Evolutionary conservation across 2,113 vertebrate genomes (phyloP).

Genomic region (Podiceps cristatus): DNA sequence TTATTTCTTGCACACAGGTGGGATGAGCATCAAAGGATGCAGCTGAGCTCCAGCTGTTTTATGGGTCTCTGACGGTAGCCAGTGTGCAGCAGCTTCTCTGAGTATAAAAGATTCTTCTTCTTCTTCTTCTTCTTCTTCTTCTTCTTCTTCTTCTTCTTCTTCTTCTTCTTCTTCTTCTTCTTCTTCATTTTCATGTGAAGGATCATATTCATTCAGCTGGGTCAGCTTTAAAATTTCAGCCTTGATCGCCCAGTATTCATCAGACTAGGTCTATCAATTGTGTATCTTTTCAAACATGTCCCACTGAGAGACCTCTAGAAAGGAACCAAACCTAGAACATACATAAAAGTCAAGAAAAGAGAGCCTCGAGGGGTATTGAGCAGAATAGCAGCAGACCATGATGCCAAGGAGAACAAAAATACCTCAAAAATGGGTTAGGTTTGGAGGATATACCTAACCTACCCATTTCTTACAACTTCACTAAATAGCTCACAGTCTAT

Average conservation of each 20-base stretch:
- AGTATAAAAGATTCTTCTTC: not conserved
- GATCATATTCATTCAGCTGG: not conserved
- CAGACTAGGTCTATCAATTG: not conserved
- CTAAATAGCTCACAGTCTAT: not conserved
- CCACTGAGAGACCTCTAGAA: not conserved
- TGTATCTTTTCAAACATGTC: not conserved
- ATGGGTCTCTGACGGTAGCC: not conserved
- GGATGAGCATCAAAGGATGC: not conserved
- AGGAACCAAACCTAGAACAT: not conserved
- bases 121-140: not conserved
- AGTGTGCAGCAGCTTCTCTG: not conserved
- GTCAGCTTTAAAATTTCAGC: not conserved
- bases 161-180: not conserved
- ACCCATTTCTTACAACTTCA: not conserved
- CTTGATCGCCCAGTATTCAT: not conserved
- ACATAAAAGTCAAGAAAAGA: not conserved
- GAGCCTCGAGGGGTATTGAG: not conserved
- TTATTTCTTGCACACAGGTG: not conserved
- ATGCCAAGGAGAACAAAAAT: not conserved
- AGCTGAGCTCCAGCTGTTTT: not conserved
- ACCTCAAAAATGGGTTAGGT: not conserved
- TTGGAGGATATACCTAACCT: not conserved
- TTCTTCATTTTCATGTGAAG: not conserved
- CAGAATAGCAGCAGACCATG: not conserved
- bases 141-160: no score